These are phyloP conservation scores for Ormyrus labotus DNA, from an alignment of 2,888 invertebrate species.

Conservation along the genomic window DNA sequence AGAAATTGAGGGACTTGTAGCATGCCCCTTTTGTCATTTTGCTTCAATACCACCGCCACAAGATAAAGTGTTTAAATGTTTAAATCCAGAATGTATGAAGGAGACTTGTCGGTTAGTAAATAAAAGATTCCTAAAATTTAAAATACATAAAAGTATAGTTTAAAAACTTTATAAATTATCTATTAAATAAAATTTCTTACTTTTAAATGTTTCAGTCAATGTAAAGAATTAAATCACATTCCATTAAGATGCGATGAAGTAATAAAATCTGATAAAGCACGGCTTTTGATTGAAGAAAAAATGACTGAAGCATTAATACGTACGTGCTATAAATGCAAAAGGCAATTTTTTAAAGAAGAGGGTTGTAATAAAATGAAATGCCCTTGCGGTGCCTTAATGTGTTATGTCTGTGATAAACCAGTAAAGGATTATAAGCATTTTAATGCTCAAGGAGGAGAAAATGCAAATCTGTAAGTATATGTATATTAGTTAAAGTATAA, in stretches of 20 bases:
- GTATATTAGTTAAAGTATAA: neutral
- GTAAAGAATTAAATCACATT: slow-evolving; percentile 78
- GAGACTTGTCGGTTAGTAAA: slow-evolving; percentile 77
- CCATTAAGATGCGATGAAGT: slow-evolving; percentile 78
- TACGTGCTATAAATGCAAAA: slow-evolving; percentile 67
- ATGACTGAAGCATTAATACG: slow-evolving; percentile 77
- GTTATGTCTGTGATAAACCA: slow-evolving; percentile 75
- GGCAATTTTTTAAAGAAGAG: slow-evolving; percentile 68
- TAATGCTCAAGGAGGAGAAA: slow-evolving; percentile 74
- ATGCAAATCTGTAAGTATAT: slow-evolving; percentile 67
- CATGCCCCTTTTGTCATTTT: slow-evolving; percentile 80
- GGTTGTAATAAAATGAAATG: slow-evolving; percentile 67
- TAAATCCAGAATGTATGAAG: slow-evolving; percentile 79
- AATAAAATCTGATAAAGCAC: slow-evolving; percentile 69
- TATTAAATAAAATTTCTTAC: slow-evolving; percentile 2
- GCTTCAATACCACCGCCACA: slow-evolving; percentile 76
- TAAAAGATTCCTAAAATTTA: neutral
- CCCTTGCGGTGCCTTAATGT: slow-evolving; percentile 71
- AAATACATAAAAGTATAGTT: slow-evolving; percentile 30
- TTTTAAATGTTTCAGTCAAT: slow-evolving; percentile 63
- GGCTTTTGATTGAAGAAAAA: slow-evolving; percentile 78
- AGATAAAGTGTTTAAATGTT: slow-evolving; percentile 77
- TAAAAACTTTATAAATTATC: neutral
- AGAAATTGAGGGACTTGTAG: slow-evolving; percentile 78
- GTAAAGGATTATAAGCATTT: slow-evolving; percentile 79